phyloP scores from a whole-genome alignment of 2,797 vertebrate genomes.

The Mormyrops attenuatus region DNA sequence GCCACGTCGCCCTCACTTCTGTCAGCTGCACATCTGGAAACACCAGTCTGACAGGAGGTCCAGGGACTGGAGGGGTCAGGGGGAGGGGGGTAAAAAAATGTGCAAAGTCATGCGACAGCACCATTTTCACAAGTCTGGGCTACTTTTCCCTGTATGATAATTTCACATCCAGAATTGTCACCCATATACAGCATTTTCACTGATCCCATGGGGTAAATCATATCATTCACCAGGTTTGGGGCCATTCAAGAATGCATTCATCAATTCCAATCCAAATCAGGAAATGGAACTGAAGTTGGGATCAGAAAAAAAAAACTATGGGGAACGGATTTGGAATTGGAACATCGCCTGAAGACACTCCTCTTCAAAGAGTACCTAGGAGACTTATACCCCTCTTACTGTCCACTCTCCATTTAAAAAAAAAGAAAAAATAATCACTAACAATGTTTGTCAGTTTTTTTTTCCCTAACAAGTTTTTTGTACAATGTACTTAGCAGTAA shows the following conservation, averaged over 20 bases:
- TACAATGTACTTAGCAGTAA: too few relatives aligned
- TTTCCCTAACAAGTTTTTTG: too few relatives aligned
- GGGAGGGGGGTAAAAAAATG: neutral
- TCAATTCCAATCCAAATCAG: neutral
- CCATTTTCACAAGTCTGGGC: neutral
- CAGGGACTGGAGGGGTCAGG: constrained; percentile 49
- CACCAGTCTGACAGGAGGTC: constrained; percentile 66
- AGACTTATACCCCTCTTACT: too few relatives aligned
- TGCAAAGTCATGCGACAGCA: neutral
- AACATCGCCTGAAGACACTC: too few relatives aligned
- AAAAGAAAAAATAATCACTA: too few relatives aligned
- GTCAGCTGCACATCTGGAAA: constrained; percentile 71
- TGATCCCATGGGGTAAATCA: neutral
- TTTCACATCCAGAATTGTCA: neutral
- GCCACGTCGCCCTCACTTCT: constrained; percentile 67
- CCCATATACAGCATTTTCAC: neutral
- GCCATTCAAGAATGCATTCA: neutral
- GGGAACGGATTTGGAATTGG: neutral
- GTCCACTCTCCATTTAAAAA: too few relatives aligned
- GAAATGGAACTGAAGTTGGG: neutral
- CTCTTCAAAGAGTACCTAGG: too few relatives aligned
- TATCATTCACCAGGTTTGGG: too few relatives aligned
- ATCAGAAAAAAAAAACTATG: neutral
- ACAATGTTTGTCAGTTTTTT: too few relatives aligned
- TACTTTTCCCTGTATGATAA: neutral